Evolutionary conservation across 2,113 vertebrate species (phyloP).

Genomic region (Oreochromis tanganicae): DNA sequence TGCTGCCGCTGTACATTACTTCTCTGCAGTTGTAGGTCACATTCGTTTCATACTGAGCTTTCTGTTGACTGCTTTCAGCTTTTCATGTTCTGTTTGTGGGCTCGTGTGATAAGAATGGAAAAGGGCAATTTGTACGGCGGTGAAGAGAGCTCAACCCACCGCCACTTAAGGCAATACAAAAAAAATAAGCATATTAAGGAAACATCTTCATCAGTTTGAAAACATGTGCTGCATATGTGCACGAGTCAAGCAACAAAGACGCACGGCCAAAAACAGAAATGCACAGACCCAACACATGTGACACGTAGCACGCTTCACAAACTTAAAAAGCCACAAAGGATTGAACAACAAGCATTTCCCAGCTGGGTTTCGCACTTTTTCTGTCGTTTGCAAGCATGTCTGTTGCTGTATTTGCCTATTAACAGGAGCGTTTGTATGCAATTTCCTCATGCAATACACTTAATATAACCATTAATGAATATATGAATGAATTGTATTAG

Average conservation of each 20-base stretch:
- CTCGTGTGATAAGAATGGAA: conserved; percentile 32
- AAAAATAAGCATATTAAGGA: not conserved
- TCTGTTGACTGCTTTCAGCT: not conserved
- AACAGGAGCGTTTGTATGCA: not conserved
- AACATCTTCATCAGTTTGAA: not conserved
- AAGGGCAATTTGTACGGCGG: conserved; percentile 18
- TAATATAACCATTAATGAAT: not conserved
- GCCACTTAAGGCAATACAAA: not conserved
- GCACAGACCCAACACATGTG: not conserved
- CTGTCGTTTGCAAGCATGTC: not conserved
- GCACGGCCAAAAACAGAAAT: not conserved
- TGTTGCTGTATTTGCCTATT: not conserved
- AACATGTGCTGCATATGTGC: not conserved
- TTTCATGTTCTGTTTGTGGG: conserved; percentile 34
- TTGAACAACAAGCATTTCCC: not conserved
- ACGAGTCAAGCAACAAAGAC: not conserved
- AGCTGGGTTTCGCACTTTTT: not conserved
- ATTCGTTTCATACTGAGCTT: conserved; percentile 23
- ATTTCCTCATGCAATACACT: not conserved
- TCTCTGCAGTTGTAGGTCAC: conserved; percentile 52
- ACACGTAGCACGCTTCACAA: not conserved
- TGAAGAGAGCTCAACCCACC: not conserved
- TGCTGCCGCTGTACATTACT: conserved; percentile 4
- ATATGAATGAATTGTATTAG: not conserved
- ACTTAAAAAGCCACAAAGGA: not conserved